phyloP scores from a whole-genome alignment of 2,797 vertebrate species.

The Fundulus diaphanus region DNA sequence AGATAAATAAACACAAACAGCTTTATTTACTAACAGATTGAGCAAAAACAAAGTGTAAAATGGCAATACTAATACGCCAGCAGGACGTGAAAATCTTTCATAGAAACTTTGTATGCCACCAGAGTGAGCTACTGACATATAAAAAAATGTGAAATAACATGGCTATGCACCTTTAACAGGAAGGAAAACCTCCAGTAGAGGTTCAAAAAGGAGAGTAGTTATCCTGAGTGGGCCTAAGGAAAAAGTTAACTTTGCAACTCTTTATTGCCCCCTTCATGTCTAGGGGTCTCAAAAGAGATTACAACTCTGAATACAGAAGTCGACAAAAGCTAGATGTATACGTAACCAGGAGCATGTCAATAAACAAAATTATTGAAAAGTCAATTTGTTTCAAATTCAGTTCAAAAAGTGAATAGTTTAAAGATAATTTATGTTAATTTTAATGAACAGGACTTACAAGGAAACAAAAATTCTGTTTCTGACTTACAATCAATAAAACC shows the following conservation, averaged over 20 bases:
- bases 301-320: background rate
- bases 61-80: no score
- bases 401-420: background rate
- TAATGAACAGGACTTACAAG: background rate
- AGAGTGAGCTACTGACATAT: no score
- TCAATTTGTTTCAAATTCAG: background rate
- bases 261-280: background rate
- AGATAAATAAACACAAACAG: no score
- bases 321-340: background rate
- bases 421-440: background rate
- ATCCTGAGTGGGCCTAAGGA: background rate
- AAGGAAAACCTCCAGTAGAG: no score
- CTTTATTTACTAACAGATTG: no score
- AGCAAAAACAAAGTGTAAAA: no score
- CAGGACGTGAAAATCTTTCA: no score
- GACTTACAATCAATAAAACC: background rate
- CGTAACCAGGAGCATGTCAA: background rate
- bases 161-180: no score
- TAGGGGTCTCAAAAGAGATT: background rate
- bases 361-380: background rate
- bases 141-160: no score
- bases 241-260: background rate
- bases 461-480: background rate
- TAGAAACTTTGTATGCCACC: no score
- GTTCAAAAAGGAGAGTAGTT: background rate